Evolutionary conservation across 2,888 invertebrate species (phyloP).

Genomic region (Orthonevra nobilis): DNA sequence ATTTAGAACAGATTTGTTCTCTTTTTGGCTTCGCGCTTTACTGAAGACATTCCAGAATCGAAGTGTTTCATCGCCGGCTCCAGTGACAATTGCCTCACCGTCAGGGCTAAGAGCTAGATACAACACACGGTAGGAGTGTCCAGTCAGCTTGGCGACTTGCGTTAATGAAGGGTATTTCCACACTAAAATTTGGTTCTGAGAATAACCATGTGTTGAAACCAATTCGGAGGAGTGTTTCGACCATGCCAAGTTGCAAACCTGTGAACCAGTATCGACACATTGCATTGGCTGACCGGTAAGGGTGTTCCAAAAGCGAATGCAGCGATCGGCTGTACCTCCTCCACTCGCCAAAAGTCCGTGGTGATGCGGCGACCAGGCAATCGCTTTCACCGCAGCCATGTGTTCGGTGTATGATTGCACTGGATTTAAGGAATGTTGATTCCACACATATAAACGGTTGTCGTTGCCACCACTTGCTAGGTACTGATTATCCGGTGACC

Average conservation of each 20-base stretch:
- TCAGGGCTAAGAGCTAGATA: conserved; percentile 98
- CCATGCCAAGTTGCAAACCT: conserved; percentile 99
- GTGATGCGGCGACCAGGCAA: conserved; percentile 99
- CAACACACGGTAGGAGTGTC: conserved; percentile 96
- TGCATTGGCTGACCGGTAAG: conserved; percentile 99
- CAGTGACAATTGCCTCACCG: conserved; percentile 99
- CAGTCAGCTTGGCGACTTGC: conserved; percentile 97
- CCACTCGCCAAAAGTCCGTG: conserved; percentile 97
- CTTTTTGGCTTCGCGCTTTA: conserved; percentile 96
- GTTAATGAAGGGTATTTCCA: conserved; percentile 99
- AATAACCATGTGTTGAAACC: conserved; percentile 98
- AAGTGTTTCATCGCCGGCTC: conserved; percentile 98
- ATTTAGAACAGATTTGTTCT: conserved; percentile 95
- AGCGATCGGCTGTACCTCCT: conserved; percentile 99
- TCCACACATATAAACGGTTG: conserved; percentile 83
- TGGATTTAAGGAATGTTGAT: conserved; percentile 91
- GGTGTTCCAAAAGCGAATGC: conserved; percentile 99
- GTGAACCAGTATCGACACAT: conserved; percentile 97
- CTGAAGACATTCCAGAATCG: conserved; percentile 99
- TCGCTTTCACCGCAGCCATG: conserved; percentile 98
- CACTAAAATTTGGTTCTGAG: conserved; percentile 98
- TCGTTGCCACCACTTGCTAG: conserved; percentile 99
- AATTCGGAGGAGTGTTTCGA: conserved; percentile 98
- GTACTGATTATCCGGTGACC: conserved; percentile 98
- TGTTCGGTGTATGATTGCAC: conserved; percentile 97